phyloP scores from a whole-genome alignment of 2,113 vertebrate species.

The Sminthopsis crassicaudata region DNA sequence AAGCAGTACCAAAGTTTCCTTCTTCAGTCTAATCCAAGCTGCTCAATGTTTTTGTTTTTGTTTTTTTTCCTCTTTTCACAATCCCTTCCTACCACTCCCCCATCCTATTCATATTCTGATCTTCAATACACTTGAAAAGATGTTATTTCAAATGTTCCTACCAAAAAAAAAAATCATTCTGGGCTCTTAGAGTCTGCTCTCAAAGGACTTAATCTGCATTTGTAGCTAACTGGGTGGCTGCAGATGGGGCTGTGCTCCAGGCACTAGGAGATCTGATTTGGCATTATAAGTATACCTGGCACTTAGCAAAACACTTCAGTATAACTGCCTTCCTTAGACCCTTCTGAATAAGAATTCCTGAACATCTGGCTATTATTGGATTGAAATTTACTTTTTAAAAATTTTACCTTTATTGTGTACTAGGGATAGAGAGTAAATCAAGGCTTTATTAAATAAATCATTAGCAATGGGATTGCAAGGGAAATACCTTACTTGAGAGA shows the following conservation, averaged over 20 bases:
- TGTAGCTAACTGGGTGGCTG: conserved; percentile 43
- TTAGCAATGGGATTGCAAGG: not conserved
- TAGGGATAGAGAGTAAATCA: not conserved
- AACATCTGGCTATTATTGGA: not conserved
- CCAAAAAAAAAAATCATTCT: conserved; percentile 65
- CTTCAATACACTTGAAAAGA: conserved; percentile 74
- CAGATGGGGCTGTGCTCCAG: not conserved
- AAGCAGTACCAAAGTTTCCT: conserved; percentile 50
- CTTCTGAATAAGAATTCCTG: not conserved
- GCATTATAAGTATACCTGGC: not conserved
- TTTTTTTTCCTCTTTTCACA: conserved; percentile 54
- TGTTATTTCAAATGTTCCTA: conserved; percentile 74
- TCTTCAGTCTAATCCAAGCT: conserved; percentile 52
- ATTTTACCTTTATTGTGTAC: not conserved
- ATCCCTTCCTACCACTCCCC: conserved; percentile 55
- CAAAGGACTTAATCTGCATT: conserved; percentile 60
- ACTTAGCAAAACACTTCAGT: not conserved
- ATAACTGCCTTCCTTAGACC: not conserved
- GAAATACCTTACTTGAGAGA: not conserved
- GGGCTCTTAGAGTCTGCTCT: conserved; percentile 47
- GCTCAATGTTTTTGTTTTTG: conserved; percentile 23
- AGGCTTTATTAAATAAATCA: not conserved
- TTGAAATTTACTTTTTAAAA: not conserved
- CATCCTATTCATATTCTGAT: conserved; percentile 72
- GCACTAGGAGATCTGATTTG: conserved; percentile 36